Evolutionary conservation across 2,888 invertebrate species (phyloP), one percentile per base, ranked within the genome.

Genomic region (Herminia tarsipennalis): DNA sequence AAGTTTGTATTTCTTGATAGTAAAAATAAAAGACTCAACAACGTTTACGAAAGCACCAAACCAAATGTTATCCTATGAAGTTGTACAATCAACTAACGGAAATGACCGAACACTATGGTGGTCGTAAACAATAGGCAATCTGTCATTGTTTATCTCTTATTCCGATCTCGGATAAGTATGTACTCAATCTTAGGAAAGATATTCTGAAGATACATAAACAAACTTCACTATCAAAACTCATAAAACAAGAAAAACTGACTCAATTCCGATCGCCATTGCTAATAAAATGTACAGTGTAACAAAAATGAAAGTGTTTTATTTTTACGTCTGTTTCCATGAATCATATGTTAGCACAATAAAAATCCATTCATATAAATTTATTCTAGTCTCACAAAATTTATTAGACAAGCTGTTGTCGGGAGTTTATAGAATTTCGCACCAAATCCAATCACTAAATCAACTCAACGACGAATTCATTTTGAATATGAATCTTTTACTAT

Each of bases 381-480:
- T 30, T 16, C 45, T 48, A 46, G 46, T 37, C 35, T 20, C 20
- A 37, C 13, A 47, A 47, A 64, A 64, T 64, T 70, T 70, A 56
- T 68, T 60, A 56, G 56, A 61, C 61, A 61, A 56, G 51, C 54
- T 43, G 52, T 50, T 51, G 48, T 55, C 35, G 27, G 33, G 56
- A 52, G 55, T 61, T n/a, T 63, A 53, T 61, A 53, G 53, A 54
- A 57, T 63, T 66, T 55, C 40, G 50, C 53, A 48, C 56, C 55
- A 64, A 72, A 72, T 67, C 65, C 66, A 64, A 70, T 69, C 67
- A 61, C 66, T 69, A 69, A 76, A 76, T 70, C 73, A 68, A 54
- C 65, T 59, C 45, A 52, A 59, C 49, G 28, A 22, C 49, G 42
- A 50, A 60, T 55, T 54, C 48, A 47, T 54, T 62, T 51, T 51